These are phyloP conservation scores for Anadara kagoshimensis DNA, from an alignment of 1,140 invertebrate species.

Conservation along the genomic window DNA sequence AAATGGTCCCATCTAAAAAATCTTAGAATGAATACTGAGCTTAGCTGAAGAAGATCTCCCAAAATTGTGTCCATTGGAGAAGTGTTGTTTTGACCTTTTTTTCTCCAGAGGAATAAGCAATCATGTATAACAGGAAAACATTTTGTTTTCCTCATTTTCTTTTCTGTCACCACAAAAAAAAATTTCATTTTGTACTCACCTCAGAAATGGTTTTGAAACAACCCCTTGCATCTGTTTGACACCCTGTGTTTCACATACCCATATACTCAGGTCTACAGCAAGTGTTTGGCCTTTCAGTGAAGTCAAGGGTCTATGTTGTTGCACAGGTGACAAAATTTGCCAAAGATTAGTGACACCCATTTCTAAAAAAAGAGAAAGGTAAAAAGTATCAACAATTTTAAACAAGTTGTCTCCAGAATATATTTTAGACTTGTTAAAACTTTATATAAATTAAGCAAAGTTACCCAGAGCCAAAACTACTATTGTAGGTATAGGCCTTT, in stretches of 20 bases:
- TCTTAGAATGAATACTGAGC: too few relatives aligned
- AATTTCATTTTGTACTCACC: not conserved
- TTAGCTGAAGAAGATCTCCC: too few relatives aligned
- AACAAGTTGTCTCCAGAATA: too few relatives aligned
- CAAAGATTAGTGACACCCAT: conserved; percentile 73
- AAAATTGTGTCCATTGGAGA: too few relatives aligned
- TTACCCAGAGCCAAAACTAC: too few relatives aligned
- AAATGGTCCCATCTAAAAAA: too few relatives aligned
- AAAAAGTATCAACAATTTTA: not conserved
- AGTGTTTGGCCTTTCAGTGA: conserved; percentile 64
- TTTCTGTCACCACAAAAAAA: too few relatives aligned
- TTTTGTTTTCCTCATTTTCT: not conserved
- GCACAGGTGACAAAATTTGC: conserved; percentile 64
- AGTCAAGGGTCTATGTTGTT: conserved; percentile 52
- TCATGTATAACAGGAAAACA: not conserved
- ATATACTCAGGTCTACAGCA: conserved; percentile 72
- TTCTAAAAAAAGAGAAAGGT: conserved; percentile 2
- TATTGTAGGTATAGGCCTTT: too few relatives aligned
- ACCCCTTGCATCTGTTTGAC: conserved; percentile 63
- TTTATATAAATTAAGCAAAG: too few relatives aligned
- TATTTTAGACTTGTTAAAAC: too few relatives aligned
- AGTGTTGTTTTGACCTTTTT: too few relatives aligned
- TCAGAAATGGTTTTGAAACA: conserved; percentile 23
- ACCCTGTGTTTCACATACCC: conserved; percentile 69
- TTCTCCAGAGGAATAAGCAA: too few relatives aligned